phyloP scores from a whole-genome alignment of 2,113 vertebrate species.

The Podarcis raffonei region DNA sequence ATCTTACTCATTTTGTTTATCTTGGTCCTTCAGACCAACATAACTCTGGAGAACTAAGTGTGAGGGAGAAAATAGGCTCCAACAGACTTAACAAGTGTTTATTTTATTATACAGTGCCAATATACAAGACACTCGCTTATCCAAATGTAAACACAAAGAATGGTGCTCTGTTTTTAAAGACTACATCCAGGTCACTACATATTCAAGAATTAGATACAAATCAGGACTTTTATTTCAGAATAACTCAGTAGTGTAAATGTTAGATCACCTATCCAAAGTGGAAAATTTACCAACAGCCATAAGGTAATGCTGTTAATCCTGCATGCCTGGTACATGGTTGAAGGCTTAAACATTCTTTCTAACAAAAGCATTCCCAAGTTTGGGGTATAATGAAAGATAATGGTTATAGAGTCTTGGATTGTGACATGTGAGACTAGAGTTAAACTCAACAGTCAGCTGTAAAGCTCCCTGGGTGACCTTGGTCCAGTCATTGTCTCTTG shows the following conservation, averaged over 20 bases:
- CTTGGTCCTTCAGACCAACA: not conserved
- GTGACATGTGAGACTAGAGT: too few species aligned
- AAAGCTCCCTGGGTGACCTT: too few species aligned
- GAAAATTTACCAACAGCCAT: not conserved
- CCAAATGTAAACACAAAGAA: not conserved
- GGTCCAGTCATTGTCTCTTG: too few species aligned
- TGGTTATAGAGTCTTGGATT: too few species aligned
- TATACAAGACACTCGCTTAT: constrained; percentile 24
- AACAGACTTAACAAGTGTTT: not conserved
- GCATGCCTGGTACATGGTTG: not conserved
- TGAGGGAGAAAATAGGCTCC: not conserved
- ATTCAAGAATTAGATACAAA: not conserved
- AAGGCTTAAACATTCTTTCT: not conserved
- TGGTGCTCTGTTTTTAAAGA: constrained; percentile 37
- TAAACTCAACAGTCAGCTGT: too few species aligned
- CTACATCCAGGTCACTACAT: not conserved
- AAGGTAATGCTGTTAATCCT: not conserved
- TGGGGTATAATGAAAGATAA: too few species aligned
- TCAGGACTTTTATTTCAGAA: not conserved
- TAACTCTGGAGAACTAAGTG: not conserved
- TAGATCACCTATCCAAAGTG: not conserved
- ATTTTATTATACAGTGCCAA: constrained; percentile 3
- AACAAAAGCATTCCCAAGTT: not conserved
- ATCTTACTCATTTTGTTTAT: not conserved
- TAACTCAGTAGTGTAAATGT: not conserved